Base-by-base conservation (phyloP, 2,113 vertebrate species). In the Dicentrarchus labrax region DNA sequence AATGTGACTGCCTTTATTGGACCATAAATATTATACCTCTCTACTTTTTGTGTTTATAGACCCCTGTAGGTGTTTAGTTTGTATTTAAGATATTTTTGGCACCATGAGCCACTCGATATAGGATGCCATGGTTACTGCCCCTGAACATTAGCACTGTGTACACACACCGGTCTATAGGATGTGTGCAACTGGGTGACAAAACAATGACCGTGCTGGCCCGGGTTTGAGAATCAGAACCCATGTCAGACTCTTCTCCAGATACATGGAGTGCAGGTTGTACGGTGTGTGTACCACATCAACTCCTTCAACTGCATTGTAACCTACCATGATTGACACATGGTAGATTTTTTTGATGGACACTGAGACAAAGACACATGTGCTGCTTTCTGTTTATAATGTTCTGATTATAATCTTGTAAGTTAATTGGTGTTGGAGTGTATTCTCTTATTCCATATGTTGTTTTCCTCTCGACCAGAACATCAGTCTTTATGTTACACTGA, bases 21-120 rank as follows among this genome's bases (percentile, higher is more conserved):
- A 91, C 84, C 86, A 85, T 72, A 59, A 65, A 76, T 65, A 72
- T 75, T 76, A 68, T 59, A 86, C 85, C 81, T 88, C 84, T 82
- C 59, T 60, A 72, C 15, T 78, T 67, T 62, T 74, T 83, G 56
- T 91, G 64, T 78, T 72, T 36, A 62, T 65, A 47, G 48, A 71
- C 66, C 74, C 67, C 72, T 50, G 8, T 64, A 36, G 70, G 81
- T 78, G 57, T 73, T 72, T 43, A 66, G 50, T 62, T 54, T 82
- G 30, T 74, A 76, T 71, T 78, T 78, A 72, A 71, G 68, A 85
- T 61, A 48, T 66, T 71, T 82, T 66, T 80, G 64, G 66, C 70
- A 38, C 48, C 15, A 57, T 53, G 72, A 80, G 64, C 82, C 56
- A 41, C 24, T 48, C 62, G 38, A 53, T 16, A 17, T 67, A 88